A percentile compares a stretch with the other conserved stretches of the same genome.
Conservation (phyloP, 2,113 vertebrate species). For the Saccopteryx leptura region DNA sequence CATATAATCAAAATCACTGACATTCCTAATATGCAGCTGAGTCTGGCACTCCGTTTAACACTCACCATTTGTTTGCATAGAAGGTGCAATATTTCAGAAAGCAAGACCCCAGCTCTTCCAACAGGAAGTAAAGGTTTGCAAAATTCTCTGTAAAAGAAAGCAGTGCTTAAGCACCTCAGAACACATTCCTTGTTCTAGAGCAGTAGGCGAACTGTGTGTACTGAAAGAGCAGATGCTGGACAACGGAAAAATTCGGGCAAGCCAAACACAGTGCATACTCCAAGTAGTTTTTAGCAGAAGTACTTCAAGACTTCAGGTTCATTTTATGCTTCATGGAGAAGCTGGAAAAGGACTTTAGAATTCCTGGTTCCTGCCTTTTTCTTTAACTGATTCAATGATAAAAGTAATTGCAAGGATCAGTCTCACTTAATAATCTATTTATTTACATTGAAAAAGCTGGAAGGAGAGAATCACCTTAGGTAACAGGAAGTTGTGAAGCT, state of each 20-base stretch:
- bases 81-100: conserved; percentile 99
- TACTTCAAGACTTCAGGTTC: background rate
- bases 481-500: background rate
- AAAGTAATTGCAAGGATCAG: background rate
- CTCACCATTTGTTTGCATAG: conserved; percentile 99
- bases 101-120: conserved; percentile 97
- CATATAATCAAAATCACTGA: background rate
- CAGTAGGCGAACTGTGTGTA: background rate
- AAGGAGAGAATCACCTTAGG: background rate
- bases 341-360: background rate
- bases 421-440: background rate
- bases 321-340: background rate
- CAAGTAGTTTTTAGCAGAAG: background rate
- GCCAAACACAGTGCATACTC: background rate
- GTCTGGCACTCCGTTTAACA: background rate
- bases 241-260: background rate
- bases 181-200: background rate
- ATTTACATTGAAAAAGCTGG: background rate
- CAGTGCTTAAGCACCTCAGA: conserved; percentile 42
- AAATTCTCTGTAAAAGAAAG: conserved; percentile 94
- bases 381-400: background rate
- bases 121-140: conserved; percentile 98
- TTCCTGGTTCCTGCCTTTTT: background rate
- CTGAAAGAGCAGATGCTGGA: background rate
- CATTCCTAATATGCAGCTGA: background rate